A percentile compares a stretch with the other conserved stretches of the same genome.
Conservation (phyloP, 2,888 invertebrate species). For the Caenorhabditis angaria region DNA sequence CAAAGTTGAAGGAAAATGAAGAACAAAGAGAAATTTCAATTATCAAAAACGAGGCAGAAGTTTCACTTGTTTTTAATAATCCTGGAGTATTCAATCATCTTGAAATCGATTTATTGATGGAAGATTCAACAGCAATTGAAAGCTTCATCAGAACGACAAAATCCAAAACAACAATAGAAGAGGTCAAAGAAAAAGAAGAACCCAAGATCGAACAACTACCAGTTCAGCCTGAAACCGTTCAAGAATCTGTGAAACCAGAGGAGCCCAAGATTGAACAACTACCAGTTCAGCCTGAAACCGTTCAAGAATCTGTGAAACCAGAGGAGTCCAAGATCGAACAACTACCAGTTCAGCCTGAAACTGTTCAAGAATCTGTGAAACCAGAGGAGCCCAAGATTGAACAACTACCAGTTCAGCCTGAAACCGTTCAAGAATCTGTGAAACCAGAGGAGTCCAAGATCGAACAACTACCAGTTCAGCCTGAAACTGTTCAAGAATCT, state of each 20-base stretch:
- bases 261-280: neutral
- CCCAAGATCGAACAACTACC: neutral
- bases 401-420: neutral
- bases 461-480: neutral
- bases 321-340: neutral
- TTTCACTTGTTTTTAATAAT: neutral
- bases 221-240: neutral
- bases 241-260: neutral
- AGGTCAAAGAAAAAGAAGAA: too few relatives aligned
- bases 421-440: constrained; percentile 6
- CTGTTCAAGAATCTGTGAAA: constrained; percentile 1
- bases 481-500: constrained; percentile 6
- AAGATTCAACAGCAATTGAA: neutral
- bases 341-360: neutral
- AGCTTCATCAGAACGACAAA: neutral
- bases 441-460: neutral
- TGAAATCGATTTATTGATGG: neutral
- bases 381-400: neutral
- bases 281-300: neutral
- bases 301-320: constrained; percentile 1
- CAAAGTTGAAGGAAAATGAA: too few relatives aligned
- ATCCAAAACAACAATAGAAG: neutral
- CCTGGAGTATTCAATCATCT: neutral
- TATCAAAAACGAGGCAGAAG: constrained; percentile 8
- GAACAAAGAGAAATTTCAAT: too few relatives aligned